These are phyloP conservation scores for Nephila pilipes DNA, from an alignment of 1,140 invertebrate species.

Conservation along the genomic window DNA sequence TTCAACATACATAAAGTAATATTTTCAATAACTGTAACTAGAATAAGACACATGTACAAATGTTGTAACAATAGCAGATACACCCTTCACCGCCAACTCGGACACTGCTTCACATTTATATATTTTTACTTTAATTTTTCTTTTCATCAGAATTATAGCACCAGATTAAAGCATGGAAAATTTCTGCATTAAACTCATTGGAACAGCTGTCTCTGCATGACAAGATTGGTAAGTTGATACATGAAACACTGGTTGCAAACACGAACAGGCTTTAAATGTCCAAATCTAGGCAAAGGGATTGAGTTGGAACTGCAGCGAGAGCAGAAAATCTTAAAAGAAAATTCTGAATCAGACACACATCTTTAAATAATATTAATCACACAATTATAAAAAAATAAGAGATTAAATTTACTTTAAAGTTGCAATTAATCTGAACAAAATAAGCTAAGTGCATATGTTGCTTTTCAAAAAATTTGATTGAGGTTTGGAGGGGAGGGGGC, in stretches of 20 bases:
- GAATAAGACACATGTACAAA: conserved; percentile 19
- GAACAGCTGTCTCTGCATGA: conserved; percentile 71
- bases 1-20: conserved; percentile 29
- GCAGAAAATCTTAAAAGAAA: conserved; percentile 90
- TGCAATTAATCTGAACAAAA: no score
- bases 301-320: conserved; percentile 95
- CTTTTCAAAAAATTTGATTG: no score
- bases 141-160: conserved; percentile 37
- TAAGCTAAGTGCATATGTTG: no score
- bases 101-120: not conserved
- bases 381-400: not conserved
- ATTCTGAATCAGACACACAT: no score
- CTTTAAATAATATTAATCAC: not conserved
- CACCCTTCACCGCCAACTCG: not conserved
- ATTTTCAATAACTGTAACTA: conserved; percentile 21
- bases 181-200: not conserved
- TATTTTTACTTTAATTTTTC: not conserved
- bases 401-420: no score
- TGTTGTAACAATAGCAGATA: not conserved
- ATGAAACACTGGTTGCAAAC: conserved; percentile 96
- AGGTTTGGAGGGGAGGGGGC: no score
- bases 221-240: conserved; percentile 80
- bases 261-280: conserved; percentile 93
- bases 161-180: conserved; percentile 31
- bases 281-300: conserved; percentile 94